phyloP scores from a whole-genome alignment of 2,797 vertebrate species.

The Myotis planiceps region DNA sequence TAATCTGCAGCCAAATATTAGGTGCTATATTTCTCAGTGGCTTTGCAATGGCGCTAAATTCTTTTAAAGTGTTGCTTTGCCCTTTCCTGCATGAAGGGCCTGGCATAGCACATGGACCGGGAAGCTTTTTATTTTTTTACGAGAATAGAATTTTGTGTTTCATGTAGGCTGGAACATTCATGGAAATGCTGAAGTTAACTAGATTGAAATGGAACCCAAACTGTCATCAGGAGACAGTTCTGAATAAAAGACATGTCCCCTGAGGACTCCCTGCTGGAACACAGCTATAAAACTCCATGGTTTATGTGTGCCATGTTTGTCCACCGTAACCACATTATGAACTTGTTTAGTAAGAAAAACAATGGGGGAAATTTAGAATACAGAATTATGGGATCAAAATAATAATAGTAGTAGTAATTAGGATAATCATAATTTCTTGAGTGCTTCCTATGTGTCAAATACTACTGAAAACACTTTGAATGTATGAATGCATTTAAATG shows the following conservation, averaged over 20 bases:
- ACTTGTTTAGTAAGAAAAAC: constrained; percentile 12
- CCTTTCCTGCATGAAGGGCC: constrained; percentile 60
- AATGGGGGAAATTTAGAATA: not conserved
- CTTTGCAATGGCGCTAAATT: constrained; percentile 53
- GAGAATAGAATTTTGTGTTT: constrained; percentile 57
- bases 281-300: not conserved
- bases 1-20: constrained; percentile 45
- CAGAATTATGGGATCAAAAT: not conserved
- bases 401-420: not conserved
- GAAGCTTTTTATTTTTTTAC: constrained; percentile 22
- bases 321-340: not conserved
- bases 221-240: constrained; percentile 41
- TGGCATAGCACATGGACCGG: constrained; percentile 46
- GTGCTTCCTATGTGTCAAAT: not conserved
- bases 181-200: constrained; percentile 65
- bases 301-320: not conserved
- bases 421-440: not conserved
- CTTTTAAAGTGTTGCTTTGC: constrained; percentile 55
- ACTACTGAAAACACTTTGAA: not conserved
- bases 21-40: constrained; percentile 42
- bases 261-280: not conserved
- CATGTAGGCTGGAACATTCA: constrained; percentile 39
- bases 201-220: constrained; percentile 39
- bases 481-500: not conserved
- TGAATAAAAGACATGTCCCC: not conserved